Evolutionary conservation across 2,888 invertebrate species (phyloP), one percentile per base, ranked within the genome.

Genomic region (Chrysina gloriosa): DNA sequence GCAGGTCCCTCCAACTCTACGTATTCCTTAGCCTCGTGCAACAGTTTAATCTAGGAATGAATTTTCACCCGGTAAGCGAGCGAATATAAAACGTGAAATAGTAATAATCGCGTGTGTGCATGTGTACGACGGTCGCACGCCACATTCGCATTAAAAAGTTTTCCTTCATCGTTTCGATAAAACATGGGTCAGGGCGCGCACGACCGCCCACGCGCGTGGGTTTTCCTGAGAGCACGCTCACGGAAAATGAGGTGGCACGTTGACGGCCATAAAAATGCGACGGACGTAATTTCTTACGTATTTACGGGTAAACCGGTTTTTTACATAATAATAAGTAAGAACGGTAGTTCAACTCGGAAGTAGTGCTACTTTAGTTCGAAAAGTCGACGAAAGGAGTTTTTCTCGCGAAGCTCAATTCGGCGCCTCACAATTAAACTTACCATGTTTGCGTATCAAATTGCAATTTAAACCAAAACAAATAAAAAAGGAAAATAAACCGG

Each of bases 111-210:
- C 58, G 39, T 58, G 58, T 39, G 58, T 58, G 36, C 58, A 58
- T 58, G 58, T 58, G 58, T 58, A 39, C 25, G 42, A 39, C 42
- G 14, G 39, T 19, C 48, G 67, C 72, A 73, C 72, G 73, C 73
- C 69, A 73, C 66, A 19, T 66, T 54, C 70, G 70, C 73, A 71
- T 72, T 71, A 71, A 70, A 70, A 63, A 63, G 65, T 68, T 58
- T 72, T 69, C 67, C 63, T 63, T 70, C 61, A 65, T 65, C 36
- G 27, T 36, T 25, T 42, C 39, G 58, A 39, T 58, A 23, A 58
- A 58, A 58, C 36, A 39, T 39, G 25, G 23, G 42, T 27, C 39
- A 14, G 39, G 2, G 31, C 19, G 31, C 29, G 31, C 31, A 52
- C 31, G 29, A 14, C 1, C 6, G 14, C 11, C 14, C 14, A 14